Conservation (phyloP, 2,797 vertebrate species). For the Hypotaenidia philippensis region DNA sequence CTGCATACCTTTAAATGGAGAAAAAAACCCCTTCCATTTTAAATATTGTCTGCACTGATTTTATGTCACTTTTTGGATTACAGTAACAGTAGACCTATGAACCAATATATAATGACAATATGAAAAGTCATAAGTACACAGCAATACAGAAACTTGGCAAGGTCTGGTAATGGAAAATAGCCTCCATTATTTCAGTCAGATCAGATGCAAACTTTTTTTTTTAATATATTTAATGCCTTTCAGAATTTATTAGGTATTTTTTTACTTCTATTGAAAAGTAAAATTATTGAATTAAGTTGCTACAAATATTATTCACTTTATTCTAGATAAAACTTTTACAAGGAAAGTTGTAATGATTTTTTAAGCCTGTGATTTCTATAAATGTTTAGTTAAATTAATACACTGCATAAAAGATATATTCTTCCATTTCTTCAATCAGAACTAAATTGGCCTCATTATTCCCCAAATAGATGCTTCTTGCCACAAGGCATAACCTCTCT, state of each 20-base stretch:
- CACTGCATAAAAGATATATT: neutral
- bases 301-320: neutral
- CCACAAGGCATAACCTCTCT: neutral
- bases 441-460: neutral
- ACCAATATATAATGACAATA: neutral
- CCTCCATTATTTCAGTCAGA: neutral
- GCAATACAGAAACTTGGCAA: neutral
- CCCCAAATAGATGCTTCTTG: neutral
- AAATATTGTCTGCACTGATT: neutral
- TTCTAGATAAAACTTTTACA: neutral
- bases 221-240: neutral
- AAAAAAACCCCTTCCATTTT: neutral
- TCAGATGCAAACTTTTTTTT: neutral
- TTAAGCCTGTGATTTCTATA: neutral
- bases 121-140: neutral
- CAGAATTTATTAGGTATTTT: neutral
- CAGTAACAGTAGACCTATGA: neutral
- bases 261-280: neutral
- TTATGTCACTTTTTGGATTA: neutral
- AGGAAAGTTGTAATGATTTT: neutral
- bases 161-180: constrained; percentile 1
- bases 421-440: neutral
- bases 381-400: neutral
- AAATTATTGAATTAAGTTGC: neutral
- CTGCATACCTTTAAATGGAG: neutral